Evolutionary conservation across 2,888 invertebrate genomes (phyloP).

Genomic region (Acrocyrtus sp.): DNA sequence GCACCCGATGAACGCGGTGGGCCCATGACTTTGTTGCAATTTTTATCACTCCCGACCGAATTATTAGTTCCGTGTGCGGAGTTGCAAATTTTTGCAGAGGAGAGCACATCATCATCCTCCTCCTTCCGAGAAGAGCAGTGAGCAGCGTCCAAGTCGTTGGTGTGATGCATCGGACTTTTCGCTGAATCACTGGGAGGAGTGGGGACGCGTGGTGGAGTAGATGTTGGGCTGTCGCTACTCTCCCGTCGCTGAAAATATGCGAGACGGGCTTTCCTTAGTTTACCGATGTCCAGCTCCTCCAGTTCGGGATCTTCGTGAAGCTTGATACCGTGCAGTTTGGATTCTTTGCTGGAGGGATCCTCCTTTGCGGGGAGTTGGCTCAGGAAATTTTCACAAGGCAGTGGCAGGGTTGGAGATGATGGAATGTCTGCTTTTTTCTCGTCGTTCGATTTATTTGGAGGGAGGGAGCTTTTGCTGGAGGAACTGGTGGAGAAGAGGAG

Average conservation of each 20-base stretch:
- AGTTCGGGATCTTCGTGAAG: conserved; percentile 47
- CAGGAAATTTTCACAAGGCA: conserved; percentile 61
- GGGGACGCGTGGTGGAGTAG: not conserved
- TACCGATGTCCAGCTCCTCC: conserved; percentile 64
- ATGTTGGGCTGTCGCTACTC: conserved; percentile 8
- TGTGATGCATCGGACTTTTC: not conserved
- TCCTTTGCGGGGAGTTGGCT: conserved; percentile 60
- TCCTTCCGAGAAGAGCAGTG: too few species aligned
- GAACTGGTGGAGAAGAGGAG: not conserved
- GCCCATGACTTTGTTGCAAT: not conserved
- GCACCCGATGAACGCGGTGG: not conserved
- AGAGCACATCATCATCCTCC: not conserved
- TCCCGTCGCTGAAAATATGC: conserved; percentile 65
- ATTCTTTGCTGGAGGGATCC: conserved; percentile 51
- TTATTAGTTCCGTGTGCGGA: not conserved
- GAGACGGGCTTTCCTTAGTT: conserved; percentile 66
- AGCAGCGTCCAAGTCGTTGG: conserved; percentile 19
- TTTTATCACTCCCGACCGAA: not conserved
- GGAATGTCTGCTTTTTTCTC: conserved; percentile 16
- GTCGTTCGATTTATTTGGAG: not conserved
- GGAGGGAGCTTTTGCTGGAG: conserved; percentile 1
- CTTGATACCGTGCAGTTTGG: conserved; percentile 56
- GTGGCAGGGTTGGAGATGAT: conserved; percentile 12
- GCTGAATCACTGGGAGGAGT: conserved; percentile 2
- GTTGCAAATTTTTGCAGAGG: not conserved